Evolutionary conservation across 1,140 invertebrate species (phyloP).

Genomic region (Penaeus vannamei): DNA sequence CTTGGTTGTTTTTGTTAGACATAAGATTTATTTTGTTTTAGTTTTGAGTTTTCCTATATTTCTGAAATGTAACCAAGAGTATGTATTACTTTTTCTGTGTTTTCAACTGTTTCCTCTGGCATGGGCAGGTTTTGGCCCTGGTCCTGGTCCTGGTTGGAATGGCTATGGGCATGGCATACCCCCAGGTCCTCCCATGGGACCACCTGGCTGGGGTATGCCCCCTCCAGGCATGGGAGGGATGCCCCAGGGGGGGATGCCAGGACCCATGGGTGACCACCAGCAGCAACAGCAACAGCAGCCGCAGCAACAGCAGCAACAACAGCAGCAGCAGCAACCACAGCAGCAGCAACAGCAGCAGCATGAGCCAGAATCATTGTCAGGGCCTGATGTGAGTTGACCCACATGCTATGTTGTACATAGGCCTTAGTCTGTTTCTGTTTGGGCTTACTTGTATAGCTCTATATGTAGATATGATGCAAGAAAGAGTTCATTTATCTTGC

Average conservation of each 20-base stretch:
- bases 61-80: too few relatives aligned
- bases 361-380: constrained; percentile 36
- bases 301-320: constrained; percentile 52
- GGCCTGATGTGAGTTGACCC: constrained; percentile 47
- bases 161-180: constrained; percentile 65
- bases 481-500: too few relatives aligned
- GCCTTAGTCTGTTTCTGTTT: too few relatives aligned
- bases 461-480: too few relatives aligned
- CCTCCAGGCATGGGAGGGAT: constrained; percentile 67
- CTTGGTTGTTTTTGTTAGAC: too few relatives aligned
- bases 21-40: too few relatives aligned
- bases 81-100: too few relatives aligned
- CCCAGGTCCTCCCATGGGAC: constrained; percentile 67
- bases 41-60: too few relatives aligned
- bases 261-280: constrained; percentile 58
- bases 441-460: too few relatives aligned
- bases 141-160: constrained; percentile 62
- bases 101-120: neutral
- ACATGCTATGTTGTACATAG: too few relatives aligned
- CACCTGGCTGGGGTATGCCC: constrained; percentile 69
- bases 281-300: constrained; percentile 45
- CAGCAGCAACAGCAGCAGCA: constrained; percentile 52
- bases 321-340: constrained; percentile 50
- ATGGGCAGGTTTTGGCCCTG: constrained; percentile 58
- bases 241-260: constrained; percentile 54